These are phyloP conservation scores for Podiceps cristatus DNA, from an alignment of 2,113 vertebrate species.

Conservation along the genomic window DNA sequence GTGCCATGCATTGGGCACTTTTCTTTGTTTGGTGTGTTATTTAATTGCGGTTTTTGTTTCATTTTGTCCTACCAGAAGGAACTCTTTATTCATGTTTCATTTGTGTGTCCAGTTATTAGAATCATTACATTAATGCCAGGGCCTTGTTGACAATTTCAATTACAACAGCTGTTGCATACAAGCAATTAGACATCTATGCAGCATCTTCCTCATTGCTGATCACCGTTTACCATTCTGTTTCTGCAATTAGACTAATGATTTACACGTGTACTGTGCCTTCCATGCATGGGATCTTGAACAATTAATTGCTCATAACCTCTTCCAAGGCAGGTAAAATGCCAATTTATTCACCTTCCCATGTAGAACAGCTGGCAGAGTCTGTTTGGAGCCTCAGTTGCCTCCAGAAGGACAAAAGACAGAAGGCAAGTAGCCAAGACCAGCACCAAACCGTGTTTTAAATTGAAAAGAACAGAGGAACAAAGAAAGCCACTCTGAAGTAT, in stretches of 20 bases:
- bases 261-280: not conserved
- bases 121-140: conserved; percentile 6
- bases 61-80: not conserved
- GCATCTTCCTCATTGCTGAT: not conserved
- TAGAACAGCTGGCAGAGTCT: not conserved
- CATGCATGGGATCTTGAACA: not conserved
- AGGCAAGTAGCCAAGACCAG: not conserved
- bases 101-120: conserved; percentile 29
- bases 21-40: not conserved
- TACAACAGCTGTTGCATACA: conserved; percentile 28
- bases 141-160: conserved; percentile 43
- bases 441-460: not conserved
- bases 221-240: not conserved
- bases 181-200: conserved; percentile 20
- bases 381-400: not conserved
- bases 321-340: conserved; percentile 1
- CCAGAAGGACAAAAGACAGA: not conserved
- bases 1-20: rapidly evolving
- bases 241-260: conserved; percentile 32
- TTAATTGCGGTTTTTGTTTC: conserved; percentile 7
- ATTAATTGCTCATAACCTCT: not conserved
- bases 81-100: not conserved
- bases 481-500: not conserved
- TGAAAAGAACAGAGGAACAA: not conserved
- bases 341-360: not conserved